phyloP scores from a whole-genome alignment of 2,888 invertebrate genomes.

The Zygogramma bicolorata region DNA sequence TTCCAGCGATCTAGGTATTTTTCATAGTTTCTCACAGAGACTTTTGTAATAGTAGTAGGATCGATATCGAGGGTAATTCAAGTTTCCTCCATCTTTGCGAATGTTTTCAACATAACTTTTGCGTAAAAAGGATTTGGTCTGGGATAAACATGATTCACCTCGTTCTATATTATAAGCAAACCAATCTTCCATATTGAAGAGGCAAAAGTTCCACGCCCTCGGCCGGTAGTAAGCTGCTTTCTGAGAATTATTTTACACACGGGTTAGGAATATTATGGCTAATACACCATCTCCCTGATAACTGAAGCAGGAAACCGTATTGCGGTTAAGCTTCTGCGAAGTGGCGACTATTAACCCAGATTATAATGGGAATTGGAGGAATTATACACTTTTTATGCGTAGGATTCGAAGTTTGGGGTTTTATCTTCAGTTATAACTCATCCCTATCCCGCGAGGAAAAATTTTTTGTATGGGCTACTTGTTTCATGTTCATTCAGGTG shows the following conservation, averaged over 20 bases:
- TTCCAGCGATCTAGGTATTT: no score
- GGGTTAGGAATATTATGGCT: constrained; percentile 20
- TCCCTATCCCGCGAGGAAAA: background rate
- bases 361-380: constrained; percentile 24
- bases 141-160: background rate
- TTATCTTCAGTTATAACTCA: background rate
- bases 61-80: no score
- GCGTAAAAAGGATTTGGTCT: background rate
- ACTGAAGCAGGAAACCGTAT: constrained; percentile 25
- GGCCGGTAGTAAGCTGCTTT: constrained; percentile 27
- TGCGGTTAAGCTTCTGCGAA: constrained; percentile 25
- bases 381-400: constrained; percentile 11
- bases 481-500: no score
- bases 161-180: no score
- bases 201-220: background rate
- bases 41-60: no score
- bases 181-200: background rate
- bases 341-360: constrained; percentile 30
- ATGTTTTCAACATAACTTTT: no score
- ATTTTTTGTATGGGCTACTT: background rate
- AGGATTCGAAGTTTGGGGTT: background rate
- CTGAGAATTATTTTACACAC: constrained; percentile 27
- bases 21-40: no score
- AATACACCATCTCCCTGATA: constrained; percentile 26
- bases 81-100: no score